Percentiles rank a stretch among this genome's conserved stretches.
Evolutionary conservation across 2,113 vertebrate species (phyloP).

Genomic region (Eulemur macaco): DNA sequence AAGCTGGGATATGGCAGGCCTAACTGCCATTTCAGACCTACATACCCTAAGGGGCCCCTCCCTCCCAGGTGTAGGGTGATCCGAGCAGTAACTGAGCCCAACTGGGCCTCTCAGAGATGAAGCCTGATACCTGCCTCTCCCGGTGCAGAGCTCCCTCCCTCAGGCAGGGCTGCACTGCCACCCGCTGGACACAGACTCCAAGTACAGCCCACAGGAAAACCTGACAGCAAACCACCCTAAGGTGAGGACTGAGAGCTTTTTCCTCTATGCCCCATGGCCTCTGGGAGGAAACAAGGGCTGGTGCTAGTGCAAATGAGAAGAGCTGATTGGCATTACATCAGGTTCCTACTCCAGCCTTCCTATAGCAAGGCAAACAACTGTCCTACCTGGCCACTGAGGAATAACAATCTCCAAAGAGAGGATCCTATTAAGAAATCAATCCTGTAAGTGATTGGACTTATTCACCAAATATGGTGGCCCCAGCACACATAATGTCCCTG

Average conservation of each 20-base stretch:
- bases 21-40: neutral
- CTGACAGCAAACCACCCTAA: neutral
- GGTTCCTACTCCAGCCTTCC: neutral
- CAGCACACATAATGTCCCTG: neutral
- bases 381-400: neutral
- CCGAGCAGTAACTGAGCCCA: neutral
- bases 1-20: neutral
- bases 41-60: fast-evolving
- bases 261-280: neutral
- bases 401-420: neutral
- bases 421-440: neutral
- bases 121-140: too few species aligned
- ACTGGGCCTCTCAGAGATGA: neutral
- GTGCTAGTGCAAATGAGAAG: neutral
- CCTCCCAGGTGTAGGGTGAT: neutral
- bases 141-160: too few species aligned
- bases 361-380: neutral
- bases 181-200: neutral
- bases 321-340: fast-evolving
- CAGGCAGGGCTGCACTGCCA: neutral
- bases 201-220: neutral
- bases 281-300: neutral
- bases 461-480: neutral
- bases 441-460: neutral
- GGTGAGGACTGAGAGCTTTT: neutral